Conservation (phyloP, 2,113 vertebrate species). For the Sander vitreus region DNA sequence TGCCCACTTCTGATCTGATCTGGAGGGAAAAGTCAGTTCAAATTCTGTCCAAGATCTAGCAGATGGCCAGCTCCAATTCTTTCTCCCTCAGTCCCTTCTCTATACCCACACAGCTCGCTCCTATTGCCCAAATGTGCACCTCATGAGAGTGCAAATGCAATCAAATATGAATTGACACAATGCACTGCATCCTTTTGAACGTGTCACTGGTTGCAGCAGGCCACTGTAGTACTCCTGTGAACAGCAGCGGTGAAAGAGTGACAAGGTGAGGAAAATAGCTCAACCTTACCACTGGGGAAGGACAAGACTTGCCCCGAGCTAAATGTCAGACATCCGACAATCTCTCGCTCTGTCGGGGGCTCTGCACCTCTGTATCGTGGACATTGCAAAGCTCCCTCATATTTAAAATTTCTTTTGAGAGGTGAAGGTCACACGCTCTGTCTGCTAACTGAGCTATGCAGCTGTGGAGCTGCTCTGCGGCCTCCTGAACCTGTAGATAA, state of each 20-base stretch:
- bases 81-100: background rate
- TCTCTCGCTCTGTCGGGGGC: background rate
- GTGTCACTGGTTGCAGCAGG: slow-evolving; percentile 27
- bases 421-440: slow-evolving; percentile 33
- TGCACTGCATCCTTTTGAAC: slow-evolving; percentile 22
- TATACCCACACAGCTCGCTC: background rate
- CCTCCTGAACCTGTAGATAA: slow-evolving; percentile 39
- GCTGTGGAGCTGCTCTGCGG: slow-evolving; percentile 2
- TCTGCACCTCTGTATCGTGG: background rate
- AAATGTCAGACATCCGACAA: background rate
- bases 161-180: slow-evolving; percentile 41
- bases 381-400: slow-evolving; percentile 24
- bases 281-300: background rate
- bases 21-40: slow-evolving; percentile 29
- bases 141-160: slow-evolving; percentile 34
- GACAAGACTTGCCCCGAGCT: background rate
- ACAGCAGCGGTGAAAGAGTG: background rate
- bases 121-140: slow-evolving; percentile 16
- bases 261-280: slow-evolving; percentile 4
- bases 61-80: slow-evolving; percentile 49
- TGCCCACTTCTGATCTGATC: slow-evolving; percentile 32
- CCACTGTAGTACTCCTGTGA: background rate
- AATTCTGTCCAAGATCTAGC: slow-evolving; percentile 38
- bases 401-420: slow-evolving; percentile 27
- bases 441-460: slow-evolving; percentile 14